Percentiles rank a stretch among this genome's conserved stretches.
These are phyloP conservation scores for Bombus picipes DNA, from an alignment of 1,140 invertebrate species.

Conservation along the genomic window DNA sequence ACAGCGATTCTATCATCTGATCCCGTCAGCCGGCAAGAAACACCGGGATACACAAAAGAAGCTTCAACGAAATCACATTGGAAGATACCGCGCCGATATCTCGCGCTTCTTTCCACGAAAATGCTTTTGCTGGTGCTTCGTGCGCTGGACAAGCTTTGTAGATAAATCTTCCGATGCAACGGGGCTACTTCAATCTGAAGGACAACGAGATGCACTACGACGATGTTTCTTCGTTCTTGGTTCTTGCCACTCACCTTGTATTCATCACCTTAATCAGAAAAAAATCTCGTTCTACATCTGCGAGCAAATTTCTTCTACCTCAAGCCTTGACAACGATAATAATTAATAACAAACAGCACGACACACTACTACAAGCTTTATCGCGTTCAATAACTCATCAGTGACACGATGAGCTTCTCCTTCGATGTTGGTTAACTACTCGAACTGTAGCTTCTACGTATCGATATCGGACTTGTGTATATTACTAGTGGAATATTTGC, in stretches of 20 bases:
- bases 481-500: no score
- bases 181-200: neutral
- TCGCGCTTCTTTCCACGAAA: neutral
- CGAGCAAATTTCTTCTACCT: no score
- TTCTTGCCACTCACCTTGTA: neutral
- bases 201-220: neutral
- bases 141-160: neutral
- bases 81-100: neutral
- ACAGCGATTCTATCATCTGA: slow-evolving; percentile 8
- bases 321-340: no score
- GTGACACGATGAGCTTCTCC: no score
- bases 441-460: no score
- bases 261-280: slow-evolving; percentile 53
- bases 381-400: no score
- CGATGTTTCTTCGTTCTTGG: neutral
- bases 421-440: no score
- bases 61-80: neutral
- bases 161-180: slow-evolving; percentile 10
- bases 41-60: slow-evolving; percentile 1
- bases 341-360: no score
- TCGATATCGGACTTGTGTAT: no score
- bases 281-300: slow-evolving; percentile 42
- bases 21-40: slow-evolving; percentile 4
- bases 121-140: no score
- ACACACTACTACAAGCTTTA: no score